A percentile compares a stretch with the other conserved stretches of the same genome.
Conservation (phyloP, 2,888 invertebrate genomes). For the Fissipunctia ypsillon region DNA sequence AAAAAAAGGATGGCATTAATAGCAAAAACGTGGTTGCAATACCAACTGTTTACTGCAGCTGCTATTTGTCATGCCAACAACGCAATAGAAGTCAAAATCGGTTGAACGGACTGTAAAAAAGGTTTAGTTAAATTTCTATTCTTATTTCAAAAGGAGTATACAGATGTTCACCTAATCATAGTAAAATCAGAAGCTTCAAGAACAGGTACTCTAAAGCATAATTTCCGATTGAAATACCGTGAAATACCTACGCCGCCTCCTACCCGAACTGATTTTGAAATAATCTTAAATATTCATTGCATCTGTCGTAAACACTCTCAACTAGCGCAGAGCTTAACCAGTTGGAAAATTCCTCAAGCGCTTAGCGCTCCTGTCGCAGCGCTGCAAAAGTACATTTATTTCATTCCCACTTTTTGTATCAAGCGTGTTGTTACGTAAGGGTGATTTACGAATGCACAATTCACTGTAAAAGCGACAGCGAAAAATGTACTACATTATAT, state of each 20-base stretch:
- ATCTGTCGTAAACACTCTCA: conserved; percentile 56
- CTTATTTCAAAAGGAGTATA: too few relatives aligned
- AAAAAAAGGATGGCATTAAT: too few relatives aligned
- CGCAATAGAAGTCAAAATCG: too few relatives aligned
- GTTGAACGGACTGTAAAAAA: too few relatives aligned
- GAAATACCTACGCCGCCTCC: background rate
- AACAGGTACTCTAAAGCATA: background rate
- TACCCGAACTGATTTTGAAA: conserved; percentile 38
- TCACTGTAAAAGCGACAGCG: conserved; percentile 76
- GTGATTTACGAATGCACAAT: conserved; percentile 79
- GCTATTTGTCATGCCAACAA: too few relatives aligned
- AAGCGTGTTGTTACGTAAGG: conserved; percentile 71
- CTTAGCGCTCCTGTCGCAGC: conserved; percentile 62
- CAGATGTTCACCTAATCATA: background rate
- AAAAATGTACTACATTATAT: conserved; percentile 75
- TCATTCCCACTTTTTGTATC: conserved; percentile 75
- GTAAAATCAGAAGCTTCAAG: background rate
- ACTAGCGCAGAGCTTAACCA: conserved; percentile 45
- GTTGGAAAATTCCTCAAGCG: conserved; percentile 66
- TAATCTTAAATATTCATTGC: conserved; percentile 63
- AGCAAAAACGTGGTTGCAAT: too few relatives aligned
- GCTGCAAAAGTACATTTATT: conserved; percentile 69
- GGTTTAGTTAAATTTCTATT: too few relatives aligned
- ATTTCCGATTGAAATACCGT: conserved; percentile 11
- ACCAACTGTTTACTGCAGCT: too few relatives aligned